Evolutionary conservation across 2,797 vertebrate species (phyloP).

Genomic region (Oreochromis grahami): DNA sequence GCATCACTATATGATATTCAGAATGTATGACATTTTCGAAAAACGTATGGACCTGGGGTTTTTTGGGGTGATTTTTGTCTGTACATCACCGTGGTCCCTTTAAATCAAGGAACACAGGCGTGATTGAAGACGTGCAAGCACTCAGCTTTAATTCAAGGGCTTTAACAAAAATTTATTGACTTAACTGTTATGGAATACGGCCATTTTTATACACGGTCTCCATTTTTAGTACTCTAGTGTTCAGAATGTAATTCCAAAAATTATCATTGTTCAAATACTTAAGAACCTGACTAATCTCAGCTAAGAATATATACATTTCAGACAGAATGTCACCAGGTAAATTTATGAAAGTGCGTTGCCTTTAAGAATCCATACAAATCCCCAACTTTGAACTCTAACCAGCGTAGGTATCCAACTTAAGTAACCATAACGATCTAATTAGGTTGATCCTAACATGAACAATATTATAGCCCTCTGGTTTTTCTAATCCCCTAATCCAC

Average conservation of each 20-base stretch:
- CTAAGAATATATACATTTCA: neutral
- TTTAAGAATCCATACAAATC: neutral
- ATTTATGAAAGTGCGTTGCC: neutral
- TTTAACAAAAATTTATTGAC: neutral
- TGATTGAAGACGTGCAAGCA: neutral
- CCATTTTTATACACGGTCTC: fast-evolving
- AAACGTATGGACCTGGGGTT: too few species aligned
- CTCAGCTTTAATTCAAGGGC: neutral
- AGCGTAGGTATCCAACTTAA: neutral
- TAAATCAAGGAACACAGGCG: neutral
- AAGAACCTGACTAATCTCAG: neutral
- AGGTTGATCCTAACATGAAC: neutral
- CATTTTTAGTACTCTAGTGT: neutral
- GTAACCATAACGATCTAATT: neutral
- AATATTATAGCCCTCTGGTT: neutral
- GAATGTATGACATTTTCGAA: too few species aligned
- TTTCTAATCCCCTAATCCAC: neutral
- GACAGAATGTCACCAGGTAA: neutral
- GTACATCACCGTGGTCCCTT: neutral
- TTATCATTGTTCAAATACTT: neutral
- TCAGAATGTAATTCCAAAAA: neutral
- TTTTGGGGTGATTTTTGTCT: neutral
- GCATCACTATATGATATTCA: too few species aligned
- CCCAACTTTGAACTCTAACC: neutral
- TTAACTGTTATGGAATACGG: neutral